Conservation (phyloP, 2,113 vertebrate genomes). For the Gnathonemus echidnorhynchus region DNA sequence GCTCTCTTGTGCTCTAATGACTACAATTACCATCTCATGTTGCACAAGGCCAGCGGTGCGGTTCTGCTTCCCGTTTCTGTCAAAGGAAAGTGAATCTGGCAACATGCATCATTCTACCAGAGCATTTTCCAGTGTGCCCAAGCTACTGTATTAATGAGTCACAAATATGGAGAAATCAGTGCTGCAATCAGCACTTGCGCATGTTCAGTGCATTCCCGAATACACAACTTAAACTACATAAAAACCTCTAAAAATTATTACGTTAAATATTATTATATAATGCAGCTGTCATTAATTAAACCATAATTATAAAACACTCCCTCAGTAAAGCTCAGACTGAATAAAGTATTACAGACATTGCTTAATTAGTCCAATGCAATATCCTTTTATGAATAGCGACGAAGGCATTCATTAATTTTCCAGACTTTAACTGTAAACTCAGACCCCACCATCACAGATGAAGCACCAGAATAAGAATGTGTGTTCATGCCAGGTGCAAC, state of each 20-base stretch:
- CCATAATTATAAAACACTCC: background rate
- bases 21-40: background rate
- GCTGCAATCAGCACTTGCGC: background rate
- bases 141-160: background rate
- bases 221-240: background rate
- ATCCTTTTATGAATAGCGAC: background rate
- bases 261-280: conserved; percentile 1
- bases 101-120: background rate
- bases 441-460: background rate
- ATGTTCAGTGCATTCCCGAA: background rate
- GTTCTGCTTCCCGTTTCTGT: background rate
- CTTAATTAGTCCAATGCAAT: conserved; percentile 9
- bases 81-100: background rate
- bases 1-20: background rate
- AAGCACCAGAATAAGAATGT: background rate
- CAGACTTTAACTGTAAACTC: background rate
- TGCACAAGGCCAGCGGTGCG: background rate
- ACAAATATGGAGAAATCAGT: too few species aligned
- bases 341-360: background rate
- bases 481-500: background rate
- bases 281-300: conserved; percentile 6
- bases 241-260: background rate
- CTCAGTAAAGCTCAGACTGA: background rate
- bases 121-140: background rate
- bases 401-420: conserved; percentile 7